These are phyloP conservation scores for Cynopterus sphinx DNA, from an alignment of 2,797 vertebrate genomes.

Conservation along the genomic window DNA sequence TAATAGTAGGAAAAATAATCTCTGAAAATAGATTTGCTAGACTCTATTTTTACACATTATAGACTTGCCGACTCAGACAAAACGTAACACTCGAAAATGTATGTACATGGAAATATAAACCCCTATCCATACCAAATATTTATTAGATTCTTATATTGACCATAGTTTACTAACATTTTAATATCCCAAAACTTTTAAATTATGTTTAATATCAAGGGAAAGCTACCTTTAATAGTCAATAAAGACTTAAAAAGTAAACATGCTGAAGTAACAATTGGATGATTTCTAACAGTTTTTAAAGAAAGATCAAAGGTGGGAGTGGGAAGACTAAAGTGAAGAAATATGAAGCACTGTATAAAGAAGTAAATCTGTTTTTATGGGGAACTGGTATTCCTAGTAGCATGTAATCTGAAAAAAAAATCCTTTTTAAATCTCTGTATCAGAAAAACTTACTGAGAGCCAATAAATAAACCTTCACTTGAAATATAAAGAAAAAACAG, in stretches of 20 bases:
- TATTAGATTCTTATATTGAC: constrained; percentile 32
- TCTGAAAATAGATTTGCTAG: constrained; percentile 58
- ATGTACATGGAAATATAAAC: neutral
- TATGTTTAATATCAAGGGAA: neutral
- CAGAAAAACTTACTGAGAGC: neutral
- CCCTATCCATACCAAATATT: neutral
- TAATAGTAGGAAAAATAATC: constrained; percentile 62
- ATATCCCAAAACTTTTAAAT: neutral
- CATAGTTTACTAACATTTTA: neutral
- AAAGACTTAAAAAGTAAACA: neutral
- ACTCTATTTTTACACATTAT: constrained; percentile 56
- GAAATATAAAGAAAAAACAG: neutral
- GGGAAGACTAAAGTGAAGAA: neutral
- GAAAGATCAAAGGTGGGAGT: neutral
- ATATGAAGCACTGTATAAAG: neutral
- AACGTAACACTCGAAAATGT: constrained; percentile 40
- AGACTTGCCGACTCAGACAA: constrained; percentile 55
- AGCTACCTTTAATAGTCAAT: neutral
- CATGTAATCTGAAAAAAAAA: neutral
- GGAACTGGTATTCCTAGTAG: neutral
- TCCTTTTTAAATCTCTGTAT: neutral
- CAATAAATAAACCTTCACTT: neutral
- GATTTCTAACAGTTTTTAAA: neutral
- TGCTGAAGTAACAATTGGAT: neutral
- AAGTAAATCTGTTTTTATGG: neutral